These are phyloP conservation scores for Epizoanthus ramosus DNA, from an alignment of 92 coral and sea anemone genomes.

Conservation along the genomic window DNA sequence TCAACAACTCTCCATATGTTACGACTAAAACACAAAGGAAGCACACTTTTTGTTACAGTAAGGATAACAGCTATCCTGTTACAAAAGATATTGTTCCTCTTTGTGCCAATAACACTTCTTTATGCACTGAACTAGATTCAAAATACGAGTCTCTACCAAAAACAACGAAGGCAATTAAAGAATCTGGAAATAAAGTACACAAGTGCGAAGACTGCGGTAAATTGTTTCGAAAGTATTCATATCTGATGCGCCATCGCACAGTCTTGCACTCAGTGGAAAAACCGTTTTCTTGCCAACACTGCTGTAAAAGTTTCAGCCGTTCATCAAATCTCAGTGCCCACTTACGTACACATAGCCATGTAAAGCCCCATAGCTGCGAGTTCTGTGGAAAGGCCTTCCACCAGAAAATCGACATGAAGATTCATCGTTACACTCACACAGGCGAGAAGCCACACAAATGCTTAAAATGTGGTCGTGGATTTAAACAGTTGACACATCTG, in stretches of 20 bases:
- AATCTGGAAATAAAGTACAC: background rate
- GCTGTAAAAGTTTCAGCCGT: slow-evolving; percentile 76
- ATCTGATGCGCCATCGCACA: background rate
- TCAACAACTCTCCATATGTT: background rate
- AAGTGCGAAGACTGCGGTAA: background rate
- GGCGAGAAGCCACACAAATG: slow-evolving; percentile 92
- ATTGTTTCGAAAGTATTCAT: background rate
- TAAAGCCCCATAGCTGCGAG: slow-evolving; percentile 77
- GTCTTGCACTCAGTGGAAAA: slow-evolving; percentile 2
- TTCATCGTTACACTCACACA: slow-evolving; percentile 87
- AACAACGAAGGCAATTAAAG: background rate
- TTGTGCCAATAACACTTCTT: background rate
- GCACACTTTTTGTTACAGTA: background rate
- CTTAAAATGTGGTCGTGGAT: slow-evolving; percentile 79
- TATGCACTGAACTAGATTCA: background rate
- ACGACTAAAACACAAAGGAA: background rate
- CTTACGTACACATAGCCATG: slow-evolving; percentile 68
- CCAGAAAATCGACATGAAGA: slow-evolving; percentile 81
- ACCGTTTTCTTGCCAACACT: slow-evolving; percentile 52
- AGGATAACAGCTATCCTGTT: background rate
- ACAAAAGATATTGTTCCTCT: background rate
- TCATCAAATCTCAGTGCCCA: slow-evolving; percentile 80
- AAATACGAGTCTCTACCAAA: background rate
- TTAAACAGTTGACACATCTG: slow-evolving; percentile 86
- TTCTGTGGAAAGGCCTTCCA: slow-evolving; percentile 83